phyloP scores from a whole-genome alignment of 2,797 vertebrate species.

The Oceanodroma leucorhoa region DNA sequence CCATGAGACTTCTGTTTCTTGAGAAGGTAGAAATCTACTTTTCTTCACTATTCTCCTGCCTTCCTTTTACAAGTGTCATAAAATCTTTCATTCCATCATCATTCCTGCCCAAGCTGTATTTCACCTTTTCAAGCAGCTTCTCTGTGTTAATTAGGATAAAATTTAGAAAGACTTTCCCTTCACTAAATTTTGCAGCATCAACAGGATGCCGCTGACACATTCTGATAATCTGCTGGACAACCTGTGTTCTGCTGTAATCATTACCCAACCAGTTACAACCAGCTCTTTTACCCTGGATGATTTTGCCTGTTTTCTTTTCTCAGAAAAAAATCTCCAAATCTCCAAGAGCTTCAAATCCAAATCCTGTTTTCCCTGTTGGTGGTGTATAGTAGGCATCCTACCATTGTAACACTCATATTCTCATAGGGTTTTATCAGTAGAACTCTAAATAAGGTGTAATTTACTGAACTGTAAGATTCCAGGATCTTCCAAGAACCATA shows the following conservation, averaged over 20 bases:
- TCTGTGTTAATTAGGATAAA: neutral
- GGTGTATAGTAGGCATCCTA: neutral
- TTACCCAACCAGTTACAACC: neutral
- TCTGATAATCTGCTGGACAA: neutral
- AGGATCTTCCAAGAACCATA: neutral
- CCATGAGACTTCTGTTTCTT: neutral
- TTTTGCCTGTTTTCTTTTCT: neutral
- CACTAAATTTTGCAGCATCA: neutral
- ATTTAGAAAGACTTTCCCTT: neutral
- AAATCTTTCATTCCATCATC: neutral
- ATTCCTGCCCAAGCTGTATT: neutral
- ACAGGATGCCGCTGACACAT: neutral
- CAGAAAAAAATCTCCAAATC: neutral
- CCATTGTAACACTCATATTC: neutral
- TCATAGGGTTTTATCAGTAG: neutral
- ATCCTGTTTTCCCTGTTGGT: neutral
- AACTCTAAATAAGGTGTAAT: neutral
- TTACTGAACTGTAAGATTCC: neutral
- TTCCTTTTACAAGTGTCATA: neutral
- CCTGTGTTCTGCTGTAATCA: neutral
- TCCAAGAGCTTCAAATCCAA: neutral
- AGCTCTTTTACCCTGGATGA: neutral
- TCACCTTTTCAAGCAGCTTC: neutral
- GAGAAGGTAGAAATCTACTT: neutral
- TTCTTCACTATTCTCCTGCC: neutral